phyloP scores from a whole-genome alignment of 92 coral and sea anemone genomes.

The Pocillopora grandis region DNA sequence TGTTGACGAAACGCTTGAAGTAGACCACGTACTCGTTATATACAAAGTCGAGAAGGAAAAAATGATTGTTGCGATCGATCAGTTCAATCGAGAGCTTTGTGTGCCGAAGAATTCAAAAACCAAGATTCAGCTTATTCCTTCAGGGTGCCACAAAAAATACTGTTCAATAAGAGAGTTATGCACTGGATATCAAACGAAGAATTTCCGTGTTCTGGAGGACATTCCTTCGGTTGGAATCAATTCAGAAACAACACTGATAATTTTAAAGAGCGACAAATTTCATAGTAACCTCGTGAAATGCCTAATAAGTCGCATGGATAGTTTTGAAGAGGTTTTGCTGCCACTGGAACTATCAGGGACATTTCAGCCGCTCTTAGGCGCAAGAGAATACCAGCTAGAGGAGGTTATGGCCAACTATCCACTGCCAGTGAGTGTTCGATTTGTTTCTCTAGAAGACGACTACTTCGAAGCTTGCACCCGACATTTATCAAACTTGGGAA shows the following conservation, averaged over 20 bases:
- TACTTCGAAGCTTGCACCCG: background rate
- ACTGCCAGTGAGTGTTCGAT: slow-evolving; percentile 50
- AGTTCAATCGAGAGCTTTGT: slow-evolving; percentile 42
- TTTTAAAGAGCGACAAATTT: slow-evolving; percentile 21
- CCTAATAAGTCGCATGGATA: slow-evolving; percentile 1
- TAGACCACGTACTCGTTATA: slow-evolving; percentile 46
- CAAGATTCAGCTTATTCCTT: slow-evolving; percentile 59
- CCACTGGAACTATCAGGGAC: slow-evolving; percentile 54
- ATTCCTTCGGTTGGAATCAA: slow-evolving; percentile 40
- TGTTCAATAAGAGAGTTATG: slow-evolving; percentile 40
- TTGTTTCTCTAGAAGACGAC: slow-evolving; percentile 20
- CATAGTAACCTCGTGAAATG: slow-evolving; percentile 34
- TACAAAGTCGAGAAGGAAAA: slow-evolving; percentile 44
- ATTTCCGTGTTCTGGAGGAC: slow-evolving; percentile 56
- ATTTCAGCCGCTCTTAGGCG: slow-evolving; percentile 60
- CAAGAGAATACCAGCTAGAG: slow-evolving; percentile 43
- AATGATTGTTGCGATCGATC: slow-evolving; percentile 50
- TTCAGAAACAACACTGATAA: slow-evolving; percentile 48
- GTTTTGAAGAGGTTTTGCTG: slow-evolving; percentile 18
- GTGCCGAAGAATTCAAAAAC: slow-evolving; percentile 45
- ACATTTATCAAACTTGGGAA: slow-evolving; percentile 41
- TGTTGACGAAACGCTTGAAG: slow-evolving; percentile 44
- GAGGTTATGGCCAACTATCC: slow-evolving; percentile 42
- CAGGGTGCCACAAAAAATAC: slow-evolving; percentile 18
- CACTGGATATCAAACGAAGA: slow-evolving; percentile 35